Conservation (phyloP, 2,888 invertebrate species). For the Hetaerina titia region DNA sequence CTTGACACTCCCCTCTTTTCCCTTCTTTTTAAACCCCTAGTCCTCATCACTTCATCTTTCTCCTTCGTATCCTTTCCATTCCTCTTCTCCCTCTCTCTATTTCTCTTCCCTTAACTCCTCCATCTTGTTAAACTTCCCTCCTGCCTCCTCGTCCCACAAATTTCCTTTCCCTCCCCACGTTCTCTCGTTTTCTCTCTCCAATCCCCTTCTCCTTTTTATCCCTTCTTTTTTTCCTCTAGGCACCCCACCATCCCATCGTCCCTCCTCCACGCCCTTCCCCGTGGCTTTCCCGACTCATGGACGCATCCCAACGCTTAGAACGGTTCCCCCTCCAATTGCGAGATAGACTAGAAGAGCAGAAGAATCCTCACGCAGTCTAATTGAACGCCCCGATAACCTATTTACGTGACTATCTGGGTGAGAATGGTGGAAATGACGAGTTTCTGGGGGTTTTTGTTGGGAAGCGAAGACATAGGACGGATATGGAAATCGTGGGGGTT, state of each 20-base stretch:
- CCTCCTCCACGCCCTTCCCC: not conserved
- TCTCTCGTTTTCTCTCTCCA: not conserved
- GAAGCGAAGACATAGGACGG: not conserved
- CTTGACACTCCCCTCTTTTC: not conserved
- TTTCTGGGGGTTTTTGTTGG: not conserved
- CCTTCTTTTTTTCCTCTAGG: no score
- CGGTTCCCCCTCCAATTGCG: not conserved
- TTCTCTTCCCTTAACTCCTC: not conserved
- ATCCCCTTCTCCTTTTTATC: not conserved
- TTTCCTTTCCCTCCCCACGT: not conserved
- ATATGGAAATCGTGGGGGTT: not conserved
- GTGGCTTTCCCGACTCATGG: not conserved
- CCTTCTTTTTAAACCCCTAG: not conserved
- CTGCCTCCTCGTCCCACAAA: not conserved
- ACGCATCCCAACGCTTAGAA: not conserved
- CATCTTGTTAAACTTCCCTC: not conserved
- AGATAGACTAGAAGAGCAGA: not conserved
- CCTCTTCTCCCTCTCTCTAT: not conserved
- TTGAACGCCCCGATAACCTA: slow-evolving; percentile 46
- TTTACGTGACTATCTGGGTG: not conserved
- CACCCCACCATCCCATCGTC: no score
- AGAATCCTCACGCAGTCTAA: slow-evolving; percentile 51
- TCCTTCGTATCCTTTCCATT: not conserved
- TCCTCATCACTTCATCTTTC: not conserved
- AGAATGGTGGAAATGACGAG: not conserved